Percentiles rank a stretch among this genome's conserved stretches.
These are phyloP conservation scores for Xenops minutus DNA, from an alignment of 2,797 vertebrate genomes.

Conservation along the genomic window DNA sequence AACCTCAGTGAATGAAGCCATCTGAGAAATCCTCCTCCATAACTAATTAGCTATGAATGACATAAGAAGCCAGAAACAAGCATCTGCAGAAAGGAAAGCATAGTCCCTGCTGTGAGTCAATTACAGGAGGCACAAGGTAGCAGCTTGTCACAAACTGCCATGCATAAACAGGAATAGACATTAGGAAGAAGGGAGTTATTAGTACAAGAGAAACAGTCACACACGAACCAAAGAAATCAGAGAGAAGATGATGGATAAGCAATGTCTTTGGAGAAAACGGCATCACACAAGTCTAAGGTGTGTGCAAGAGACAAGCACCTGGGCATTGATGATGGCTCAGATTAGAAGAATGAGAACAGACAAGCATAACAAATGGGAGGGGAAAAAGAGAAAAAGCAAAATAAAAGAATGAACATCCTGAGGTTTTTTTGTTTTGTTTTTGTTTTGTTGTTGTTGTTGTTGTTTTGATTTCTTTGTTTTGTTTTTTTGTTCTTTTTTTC, in stretches of 20 bases:
- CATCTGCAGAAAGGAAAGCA: not conserved
- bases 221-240: not conserved
- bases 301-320: not conserved
- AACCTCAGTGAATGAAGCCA: not conserved
- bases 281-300: not conserved
- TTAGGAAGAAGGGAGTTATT: not conserved
- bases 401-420: not conserved
- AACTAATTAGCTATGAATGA: not conserved
- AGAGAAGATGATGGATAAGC: not conserved
- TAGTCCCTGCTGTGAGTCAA: not conserved
- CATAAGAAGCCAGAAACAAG: not conserved
- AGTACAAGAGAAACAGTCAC: not conserved
- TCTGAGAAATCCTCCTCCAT: not conserved
- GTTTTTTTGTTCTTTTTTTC: not conserved
- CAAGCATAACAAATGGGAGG: not conserved
- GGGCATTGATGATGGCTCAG: not conserved
- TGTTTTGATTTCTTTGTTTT: not conserved
- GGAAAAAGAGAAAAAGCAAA: not conserved
- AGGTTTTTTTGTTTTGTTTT: too few species aligned
- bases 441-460: too few species aligned
- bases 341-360: not conserved
- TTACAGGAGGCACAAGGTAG: not conserved
- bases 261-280: not conserved
- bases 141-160: not conserved
- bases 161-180: not conserved